Evolutionary conservation across 2,113 vertebrate genomes (phyloP).

Genomic region (Hemichromis elongatus): DNA sequence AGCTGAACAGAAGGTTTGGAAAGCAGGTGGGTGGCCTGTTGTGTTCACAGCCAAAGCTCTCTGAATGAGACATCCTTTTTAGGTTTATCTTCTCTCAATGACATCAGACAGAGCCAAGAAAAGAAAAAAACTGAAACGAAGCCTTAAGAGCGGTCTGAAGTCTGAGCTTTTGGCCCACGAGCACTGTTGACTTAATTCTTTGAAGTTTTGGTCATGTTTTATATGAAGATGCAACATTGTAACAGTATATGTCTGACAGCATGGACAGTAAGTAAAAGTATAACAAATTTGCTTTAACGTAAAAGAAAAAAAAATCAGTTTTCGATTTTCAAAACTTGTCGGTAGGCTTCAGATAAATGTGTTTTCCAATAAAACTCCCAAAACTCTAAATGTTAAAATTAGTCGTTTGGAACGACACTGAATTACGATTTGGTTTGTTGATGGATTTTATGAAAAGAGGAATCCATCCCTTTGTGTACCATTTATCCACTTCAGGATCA

Average conservation of each 20-base stretch:
- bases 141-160: background rate
- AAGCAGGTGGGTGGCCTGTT: background rate
- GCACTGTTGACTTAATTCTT: background rate
- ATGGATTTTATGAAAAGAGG: background rate
- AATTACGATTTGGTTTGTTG: background rate
- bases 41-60: background rate
- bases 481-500: background rate
- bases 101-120: background rate
- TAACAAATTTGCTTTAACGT: background rate
- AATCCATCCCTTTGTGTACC: background rate
- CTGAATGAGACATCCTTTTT: background rate
- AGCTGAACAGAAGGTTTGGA: background rate
- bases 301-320: background rate
- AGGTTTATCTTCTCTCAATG: background rate
- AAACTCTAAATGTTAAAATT: background rate
- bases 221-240: background rate
- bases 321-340: background rate
- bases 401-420: background rate
- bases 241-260: background rate
- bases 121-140: background rate
- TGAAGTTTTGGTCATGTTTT: background rate
- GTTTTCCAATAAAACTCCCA: background rate
- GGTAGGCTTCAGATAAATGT: rapidly evolving
- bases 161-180: background rate
- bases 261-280: background rate